Conservation (phyloP, 1,140 invertebrate genomes). For the Centruroides sculpturatus region DNA sequence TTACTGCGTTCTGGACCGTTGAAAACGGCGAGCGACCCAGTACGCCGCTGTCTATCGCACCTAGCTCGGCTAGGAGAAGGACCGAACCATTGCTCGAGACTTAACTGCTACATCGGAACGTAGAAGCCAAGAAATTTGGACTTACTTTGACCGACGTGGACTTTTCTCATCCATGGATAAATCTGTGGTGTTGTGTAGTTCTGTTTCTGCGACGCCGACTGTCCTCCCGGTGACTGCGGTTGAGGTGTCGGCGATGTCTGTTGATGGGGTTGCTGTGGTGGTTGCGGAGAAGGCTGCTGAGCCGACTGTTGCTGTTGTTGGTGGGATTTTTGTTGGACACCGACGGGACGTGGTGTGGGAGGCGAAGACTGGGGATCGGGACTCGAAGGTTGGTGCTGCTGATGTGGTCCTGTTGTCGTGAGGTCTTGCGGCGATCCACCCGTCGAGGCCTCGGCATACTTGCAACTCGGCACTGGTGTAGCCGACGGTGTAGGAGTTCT, state of each 20-base stretch:
- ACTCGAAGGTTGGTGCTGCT: slow-evolving; percentile 5
- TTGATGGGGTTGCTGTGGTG: slow-evolving; percentile 25
- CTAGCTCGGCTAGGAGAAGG: not conserved
- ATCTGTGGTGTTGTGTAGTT: slow-evolving; percentile 53
- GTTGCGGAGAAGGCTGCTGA: slow-evolving; percentile 22
- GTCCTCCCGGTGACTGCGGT: slow-evolving; percentile 2
- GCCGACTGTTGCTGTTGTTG: slow-evolving; percentile 35
- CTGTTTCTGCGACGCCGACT: slow-evolving; percentile 10
- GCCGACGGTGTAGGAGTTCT: slow-evolving; percentile 13
- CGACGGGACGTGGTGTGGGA: not conserved
- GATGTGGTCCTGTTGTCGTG: slow-evolving; percentile 9
- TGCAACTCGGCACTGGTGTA: slow-evolving; percentile 16
- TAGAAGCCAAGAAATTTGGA: slow-evolving; percentile 22
- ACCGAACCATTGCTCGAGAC: not conserved
- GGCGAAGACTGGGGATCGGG: slow-evolving; percentile 26
- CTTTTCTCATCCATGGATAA: slow-evolving; percentile 95
- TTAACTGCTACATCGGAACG: not conserved
- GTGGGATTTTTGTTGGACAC: slow-evolving; percentile 24
- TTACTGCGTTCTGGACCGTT: slow-evolving; percentile 12
- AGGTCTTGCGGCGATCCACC: slow-evolving; percentile 16
- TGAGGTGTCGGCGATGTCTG: slow-evolving; percentile 7
- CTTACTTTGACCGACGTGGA: slow-evolving; percentile 92
- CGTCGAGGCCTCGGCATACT: slow-evolving; percentile 11
- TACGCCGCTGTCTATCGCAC: not conserved
- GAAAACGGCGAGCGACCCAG: slow-evolving; percentile 1